Base-by-base conservation (phyloP, 2,797 vertebrate species). In the Anas georgica region DNA sequence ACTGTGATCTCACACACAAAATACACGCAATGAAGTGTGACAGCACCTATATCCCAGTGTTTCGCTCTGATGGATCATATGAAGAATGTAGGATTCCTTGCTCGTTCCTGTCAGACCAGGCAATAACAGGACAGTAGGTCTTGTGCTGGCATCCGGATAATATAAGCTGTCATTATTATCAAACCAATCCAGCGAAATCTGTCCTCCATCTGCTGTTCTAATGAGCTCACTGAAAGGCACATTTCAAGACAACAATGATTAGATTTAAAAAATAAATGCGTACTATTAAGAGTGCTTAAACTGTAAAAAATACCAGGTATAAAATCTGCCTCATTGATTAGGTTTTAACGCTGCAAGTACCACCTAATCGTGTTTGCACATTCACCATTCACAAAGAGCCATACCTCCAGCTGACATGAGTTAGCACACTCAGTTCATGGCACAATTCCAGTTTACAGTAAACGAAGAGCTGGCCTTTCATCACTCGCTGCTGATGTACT, bases 121-220 rank as follows among this genome's bases (percentile, higher is more conserved):
- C 91, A 99, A 95, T 64, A 99, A 97, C 86, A 99, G 98, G 93
- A 99, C 97, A 6, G 99, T 99, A 94, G 99, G 99, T 95, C 99
- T 98, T 64, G 97, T 98, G 97, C 97, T 97, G 29, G 98, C 96
- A 95, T 99, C 98, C 4, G 97, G 98, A 90, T 99, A 98, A 96
- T 94, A 90, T 64, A 93, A 72, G 97, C 98, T 99, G 95, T 98
- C 98, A 67, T 98, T 97, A 93, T 99, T 99, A 98, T 99, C 99
- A 97, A 99, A 99, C 99, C 99, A 99, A 96, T 99, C 99, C 98
- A 99, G 95, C 13, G 98, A 99, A 98, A 99, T 99, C 98, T 99
- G 99, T 91, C 99, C 99, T 98, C 99, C 99, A 98, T 99, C 99
- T 98, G 98, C 98, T 93, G 99, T 99, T 98, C 98, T 98, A 98